Evolutionary conservation across 2,113 vertebrate species (phyloP).

Genomic region (Python bivittatus): DNA sequence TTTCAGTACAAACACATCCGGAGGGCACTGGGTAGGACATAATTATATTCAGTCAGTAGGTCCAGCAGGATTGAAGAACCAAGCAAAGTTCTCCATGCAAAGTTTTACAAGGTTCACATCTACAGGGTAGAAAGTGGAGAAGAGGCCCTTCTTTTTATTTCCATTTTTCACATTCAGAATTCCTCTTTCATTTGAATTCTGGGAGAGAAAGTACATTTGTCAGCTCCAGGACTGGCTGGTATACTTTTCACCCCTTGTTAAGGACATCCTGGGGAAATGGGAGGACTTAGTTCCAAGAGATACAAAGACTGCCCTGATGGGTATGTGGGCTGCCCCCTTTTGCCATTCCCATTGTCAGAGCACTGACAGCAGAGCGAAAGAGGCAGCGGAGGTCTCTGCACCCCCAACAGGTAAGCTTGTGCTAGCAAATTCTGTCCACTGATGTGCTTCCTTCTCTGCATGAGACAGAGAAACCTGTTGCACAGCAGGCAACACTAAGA

Average conservation of each 20-base stretch:
- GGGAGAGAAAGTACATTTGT: not conserved
- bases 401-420: not conserved
- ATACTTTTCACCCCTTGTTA: not conserved
- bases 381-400: not conserved
- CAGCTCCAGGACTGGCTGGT: not conserved
- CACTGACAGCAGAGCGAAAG: not conserved
- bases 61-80: not conserved
- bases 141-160: not conserved
- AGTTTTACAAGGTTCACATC: not conserved
- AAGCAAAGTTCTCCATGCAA: not conserved
- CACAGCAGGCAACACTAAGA: not conserved
- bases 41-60: not conserved
- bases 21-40: not conserved
- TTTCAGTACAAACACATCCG: not conserved
- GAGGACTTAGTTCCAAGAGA: not conserved
- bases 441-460: not conserved
- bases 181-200: not conserved
- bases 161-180: not conserved
- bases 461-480: not conserved
- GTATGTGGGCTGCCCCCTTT: not conserved
- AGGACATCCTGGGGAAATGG: not conserved
- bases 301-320: not conserved
- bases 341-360: not conserved
- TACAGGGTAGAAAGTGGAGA: not conserved
- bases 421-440: not conserved